phyloP scores from a whole-genome alignment of 2,113 vertebrate genomes.

The Dermatemys mawii region DNA sequence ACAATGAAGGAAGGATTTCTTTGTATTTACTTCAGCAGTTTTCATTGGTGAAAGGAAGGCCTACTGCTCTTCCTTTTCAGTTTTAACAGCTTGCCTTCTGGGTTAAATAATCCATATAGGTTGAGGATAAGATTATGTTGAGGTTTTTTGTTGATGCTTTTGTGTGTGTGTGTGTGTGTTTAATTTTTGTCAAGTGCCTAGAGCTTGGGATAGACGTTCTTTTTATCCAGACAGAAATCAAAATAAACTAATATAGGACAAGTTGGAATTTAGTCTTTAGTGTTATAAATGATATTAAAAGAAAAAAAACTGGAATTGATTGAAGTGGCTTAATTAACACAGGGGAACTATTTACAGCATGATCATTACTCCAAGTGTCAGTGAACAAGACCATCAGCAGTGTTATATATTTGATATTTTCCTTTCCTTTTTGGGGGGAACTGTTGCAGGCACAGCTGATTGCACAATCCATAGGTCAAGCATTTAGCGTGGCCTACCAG shows the following conservation, averaged over 20 bases:
- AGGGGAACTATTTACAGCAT: not conserved
- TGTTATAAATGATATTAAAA: not conserved
- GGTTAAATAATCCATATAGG: not conserved
- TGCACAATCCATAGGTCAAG: slow-evolving; percentile 96
- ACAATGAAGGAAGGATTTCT: not conserved
- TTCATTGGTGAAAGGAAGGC: not conserved
- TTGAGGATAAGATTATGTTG: not conserved
- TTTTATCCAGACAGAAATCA: not conserved
- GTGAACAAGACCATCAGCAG: not conserved
- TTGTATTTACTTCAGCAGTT: not conserved
- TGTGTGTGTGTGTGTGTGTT: not conserved
- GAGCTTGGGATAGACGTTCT: not conserved
- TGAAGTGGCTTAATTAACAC: not conserved
- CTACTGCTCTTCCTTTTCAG: not conserved
- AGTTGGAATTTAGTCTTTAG: not conserved
- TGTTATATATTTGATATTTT: not conserved
- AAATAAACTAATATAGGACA: not conserved
- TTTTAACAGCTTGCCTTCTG: not conserved
- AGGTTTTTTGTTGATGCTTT: not conserved
- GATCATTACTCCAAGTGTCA: not conserved
- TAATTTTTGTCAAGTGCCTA: not conserved
- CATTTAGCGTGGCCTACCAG: slow-evolving; percentile 97
- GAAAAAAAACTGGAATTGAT: not conserved
- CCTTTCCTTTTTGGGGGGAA: not conserved
- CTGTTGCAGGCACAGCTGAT: slow-evolving; percentile 90